phyloP scores from a whole-genome alignment of 2,888 invertebrate species.

The Agrochola macilenta region DNA sequence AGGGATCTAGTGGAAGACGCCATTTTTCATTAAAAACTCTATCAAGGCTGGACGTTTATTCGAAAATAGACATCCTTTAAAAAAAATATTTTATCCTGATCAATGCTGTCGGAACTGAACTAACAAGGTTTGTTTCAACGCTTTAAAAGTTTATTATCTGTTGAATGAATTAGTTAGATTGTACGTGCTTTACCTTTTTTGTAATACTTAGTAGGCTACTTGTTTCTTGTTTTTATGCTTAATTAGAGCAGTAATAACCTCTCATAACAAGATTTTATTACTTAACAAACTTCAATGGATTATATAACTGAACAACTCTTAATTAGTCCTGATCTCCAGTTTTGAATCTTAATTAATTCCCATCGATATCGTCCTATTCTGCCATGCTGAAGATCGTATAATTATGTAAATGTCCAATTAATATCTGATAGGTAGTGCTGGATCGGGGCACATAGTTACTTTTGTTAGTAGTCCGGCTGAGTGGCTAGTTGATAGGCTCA shows the following conservation, averaged over 20 bases:
- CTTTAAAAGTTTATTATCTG: conserved; percentile 5
- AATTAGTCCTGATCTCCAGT: conserved; percentile 53
- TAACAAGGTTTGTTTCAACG: conserved; percentile 10
- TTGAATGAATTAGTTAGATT: conserved; percentile 11
- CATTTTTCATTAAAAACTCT: conserved; percentile 78
- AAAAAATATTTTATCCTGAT: background rate
- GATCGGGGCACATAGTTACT: conserved; percentile 53
- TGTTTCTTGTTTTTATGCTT: background rate
- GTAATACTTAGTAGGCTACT: background rate
- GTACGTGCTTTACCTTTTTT: background rate
- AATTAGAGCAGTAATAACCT: conserved; percentile 1
- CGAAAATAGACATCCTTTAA: conserved; percentile 57
- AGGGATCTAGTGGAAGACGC: conserved; percentile 73
- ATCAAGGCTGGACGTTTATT: conserved; percentile 68
- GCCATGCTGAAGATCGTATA: conserved; percentile 44
- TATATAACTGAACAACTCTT: conserved; percentile 48
- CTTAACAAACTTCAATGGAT: conserved; percentile 35
- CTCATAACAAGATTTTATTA: conserved; percentile 23
- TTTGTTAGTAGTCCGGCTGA: conserved; percentile 64
- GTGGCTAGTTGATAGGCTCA: conserved; percentile 75
- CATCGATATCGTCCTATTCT: conserved; percentile 40
- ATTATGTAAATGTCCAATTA: conserved; percentile 63
- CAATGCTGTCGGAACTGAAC: conserved; percentile 23
- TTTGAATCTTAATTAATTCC: conserved; percentile 52
- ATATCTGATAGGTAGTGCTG: conserved; percentile 47